Conservation (phyloP, 2,888 invertebrate species). For the Bugulina stolonifera region DNA sequence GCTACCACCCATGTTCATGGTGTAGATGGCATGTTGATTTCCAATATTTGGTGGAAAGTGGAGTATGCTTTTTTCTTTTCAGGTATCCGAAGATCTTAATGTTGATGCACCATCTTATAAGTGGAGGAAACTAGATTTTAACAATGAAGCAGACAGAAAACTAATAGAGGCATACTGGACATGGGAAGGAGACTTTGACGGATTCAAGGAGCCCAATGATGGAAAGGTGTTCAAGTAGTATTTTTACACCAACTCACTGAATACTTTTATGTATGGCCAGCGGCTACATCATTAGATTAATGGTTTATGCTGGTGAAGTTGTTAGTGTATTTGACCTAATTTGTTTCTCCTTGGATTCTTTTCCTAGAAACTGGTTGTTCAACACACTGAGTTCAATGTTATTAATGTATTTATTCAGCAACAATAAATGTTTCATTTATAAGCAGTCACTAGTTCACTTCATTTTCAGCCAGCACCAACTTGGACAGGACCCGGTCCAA, state of each 20-base stretch:
- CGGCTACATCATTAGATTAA: background rate
- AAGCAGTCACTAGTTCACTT: too few relatives aligned
- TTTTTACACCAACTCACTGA: too few relatives aligned
- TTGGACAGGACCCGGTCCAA: background rate
- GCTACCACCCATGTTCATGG: too few relatives aligned
- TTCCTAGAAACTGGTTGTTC: too few relatives aligned
- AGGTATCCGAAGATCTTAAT: slow-evolving; percentile 86
- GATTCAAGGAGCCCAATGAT: slow-evolving; percentile 84
- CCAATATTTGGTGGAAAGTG: background rate
- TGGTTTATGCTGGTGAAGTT: background rate
- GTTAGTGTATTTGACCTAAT: too few relatives aligned
- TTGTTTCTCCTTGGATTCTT: too few relatives aligned
- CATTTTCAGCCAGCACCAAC: background rate
- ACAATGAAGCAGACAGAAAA: slow-evolving; percentile 72
- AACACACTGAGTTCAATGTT: too few relatives aligned
- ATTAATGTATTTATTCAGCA: too few relatives aligned
- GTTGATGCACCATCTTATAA: slow-evolving; percentile 92
- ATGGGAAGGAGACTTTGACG: slow-evolving; percentile 83
- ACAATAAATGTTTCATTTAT: too few relatives aligned
- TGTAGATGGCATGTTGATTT: background rate
- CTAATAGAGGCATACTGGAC: slow-evolving; percentile 82
- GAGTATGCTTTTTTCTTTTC: slow-evolving; percentile 38
- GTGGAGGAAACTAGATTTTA: slow-evolving; percentile 87
- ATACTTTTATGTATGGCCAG: too few relatives aligned
- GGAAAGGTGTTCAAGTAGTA: slow-evolving; percentile 98